phyloP scores from a whole-genome alignment of 2,888 invertebrate genomes.

The Zootermopsis nevadensis region DNA sequence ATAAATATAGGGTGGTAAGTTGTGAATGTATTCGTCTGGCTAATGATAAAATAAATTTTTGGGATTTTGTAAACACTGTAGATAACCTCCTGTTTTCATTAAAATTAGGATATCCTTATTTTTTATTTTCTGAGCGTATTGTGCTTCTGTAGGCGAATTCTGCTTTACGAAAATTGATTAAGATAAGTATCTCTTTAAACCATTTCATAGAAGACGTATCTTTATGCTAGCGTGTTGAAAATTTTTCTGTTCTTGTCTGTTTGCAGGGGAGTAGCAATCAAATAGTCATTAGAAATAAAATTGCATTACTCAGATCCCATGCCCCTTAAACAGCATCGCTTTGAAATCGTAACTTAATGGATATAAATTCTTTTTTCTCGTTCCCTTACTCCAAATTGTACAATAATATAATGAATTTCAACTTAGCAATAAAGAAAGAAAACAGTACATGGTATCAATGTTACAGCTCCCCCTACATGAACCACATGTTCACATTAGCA shows the following conservation, averaged over 20 bases:
- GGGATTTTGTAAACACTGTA: too few relatives aligned
- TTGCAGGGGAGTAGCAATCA: not conserved
- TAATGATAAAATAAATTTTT: too few relatives aligned
- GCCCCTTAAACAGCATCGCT: not conserved
- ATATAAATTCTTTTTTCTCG: not conserved
- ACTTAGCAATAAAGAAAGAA: slow-evolving; percentile 27
- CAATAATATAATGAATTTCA: slow-evolving; percentile 27
- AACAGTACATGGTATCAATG: not conserved
- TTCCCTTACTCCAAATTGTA: slow-evolving; percentile 18
- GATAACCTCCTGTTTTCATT: too few relatives aligned
- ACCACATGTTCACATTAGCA: slow-evolving; percentile 1
- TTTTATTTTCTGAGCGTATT: too few relatives aligned
- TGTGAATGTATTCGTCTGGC: too few relatives aligned
- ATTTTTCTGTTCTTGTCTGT: not conserved
- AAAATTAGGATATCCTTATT: too few relatives aligned
- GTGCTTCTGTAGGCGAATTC: too few relatives aligned
- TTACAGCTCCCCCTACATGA: not conserved
- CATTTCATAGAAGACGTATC: too few relatives aligned
- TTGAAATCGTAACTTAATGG: not conserved
- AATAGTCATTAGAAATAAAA: not conserved
- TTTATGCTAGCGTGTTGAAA: too few relatives aligned
- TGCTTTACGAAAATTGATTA: too few relatives aligned
- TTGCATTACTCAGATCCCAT: not conserved
- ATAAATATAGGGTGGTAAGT: too few relatives aligned
- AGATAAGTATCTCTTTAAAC: too few relatives aligned